Evolutionary conservation across 2,888 invertebrate genomes (phyloP).

Genomic region (Miltochrista miniata): DNA sequence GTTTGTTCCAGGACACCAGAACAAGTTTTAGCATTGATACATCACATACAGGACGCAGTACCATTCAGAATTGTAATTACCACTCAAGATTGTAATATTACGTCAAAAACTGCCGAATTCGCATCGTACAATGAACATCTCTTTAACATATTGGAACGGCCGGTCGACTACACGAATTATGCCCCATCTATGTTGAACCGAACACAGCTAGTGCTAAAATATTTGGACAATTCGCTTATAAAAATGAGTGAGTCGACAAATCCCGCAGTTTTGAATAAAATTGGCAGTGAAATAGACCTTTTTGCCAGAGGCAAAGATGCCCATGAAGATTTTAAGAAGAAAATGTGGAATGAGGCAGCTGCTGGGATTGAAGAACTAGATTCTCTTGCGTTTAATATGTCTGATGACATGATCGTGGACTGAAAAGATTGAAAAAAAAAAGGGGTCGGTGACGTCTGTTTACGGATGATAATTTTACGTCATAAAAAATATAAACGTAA

Average conservation of each 20-base stretch:
- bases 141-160: slow-evolving; percentile 2
- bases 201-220: slow-evolving; percentile 48
- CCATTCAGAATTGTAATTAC: slow-evolving; percentile 60
- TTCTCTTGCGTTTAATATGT: slow-evolving; percentile 8
- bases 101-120: slow-evolving; percentile 39
- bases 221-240: slow-evolving; percentile 59
- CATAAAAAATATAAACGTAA: too few species aligned
- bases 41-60: slow-evolving; percentile 65
- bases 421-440: too few species aligned
- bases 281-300: slow-evolving; percentile 62
- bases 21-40: slow-evolving; percentile 64
- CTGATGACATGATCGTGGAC: slow-evolving; percentile 41
- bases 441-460: too few species aligned
- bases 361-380: slow-evolving; percentile 38
- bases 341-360: slow-evolving; percentile 45
- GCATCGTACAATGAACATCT: slow-evolving; percentile 41
- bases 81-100: slow-evolving; percentile 47
- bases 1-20: slow-evolving; percentile 51
- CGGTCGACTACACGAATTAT: slow-evolving; percentile 41
- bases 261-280: slow-evolving; percentile 38
- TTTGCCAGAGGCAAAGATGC: slow-evolving; percentile 48
- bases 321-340: slow-evolving; percentile 51
- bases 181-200: slow-evolving; percentile 53
- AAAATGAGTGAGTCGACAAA: slow-evolving; percentile 62
- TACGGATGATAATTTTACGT: too few species aligned